Base-by-base conservation (phyloP, 2,888 invertebrate species). In the Orthosia incerta region DNA sequence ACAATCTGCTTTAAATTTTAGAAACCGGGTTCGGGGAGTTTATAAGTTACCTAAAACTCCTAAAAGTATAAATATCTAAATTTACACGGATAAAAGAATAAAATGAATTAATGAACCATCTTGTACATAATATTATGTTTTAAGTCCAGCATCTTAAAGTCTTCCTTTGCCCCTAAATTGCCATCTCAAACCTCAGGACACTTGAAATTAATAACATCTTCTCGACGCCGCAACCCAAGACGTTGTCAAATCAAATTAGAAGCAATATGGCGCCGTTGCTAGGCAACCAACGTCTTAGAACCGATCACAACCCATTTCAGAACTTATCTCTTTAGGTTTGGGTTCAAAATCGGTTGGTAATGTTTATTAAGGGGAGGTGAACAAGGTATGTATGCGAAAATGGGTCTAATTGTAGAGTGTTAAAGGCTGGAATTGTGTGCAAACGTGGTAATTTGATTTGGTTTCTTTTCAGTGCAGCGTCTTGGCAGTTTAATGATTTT, bases 171-270 rank as follows among this genome's bases (percentile, higher is more conserved):
- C 67, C 63, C 70, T 89, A 91, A 79, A 91, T 90, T 91, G 88
- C 79, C 80, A 76, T 84, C 71, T 83, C 76, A 88, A 91, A 94
- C 95, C 95, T 92, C 95, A 94, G 93, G 93, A 89, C 89, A 86
- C 79, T 71, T 61, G 90, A 93, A 95, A 95, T 91, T 88, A 90
- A 92, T 90, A 84, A 86, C 88, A 86, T 84, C 91, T 93, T 94
- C 92, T 93, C 92, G 84, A 90, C 89, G 93, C 95, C 94, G 86
- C 95, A 95, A 93, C 91, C 92, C 94, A 95, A 95, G 96, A 95
- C 93, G 94, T 92, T 95, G 87, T 76, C 71, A 91, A 92, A 93
- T 90, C 88, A 66, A 85, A 87, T 93, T 91, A 91, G 71, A 86
- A 84, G 83, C 94, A 95, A 94, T 94, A 95, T 95, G 95, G 86